Conservation (phyloP, 2,888 invertebrate species). For the Boloria euphrosyne region DNA sequence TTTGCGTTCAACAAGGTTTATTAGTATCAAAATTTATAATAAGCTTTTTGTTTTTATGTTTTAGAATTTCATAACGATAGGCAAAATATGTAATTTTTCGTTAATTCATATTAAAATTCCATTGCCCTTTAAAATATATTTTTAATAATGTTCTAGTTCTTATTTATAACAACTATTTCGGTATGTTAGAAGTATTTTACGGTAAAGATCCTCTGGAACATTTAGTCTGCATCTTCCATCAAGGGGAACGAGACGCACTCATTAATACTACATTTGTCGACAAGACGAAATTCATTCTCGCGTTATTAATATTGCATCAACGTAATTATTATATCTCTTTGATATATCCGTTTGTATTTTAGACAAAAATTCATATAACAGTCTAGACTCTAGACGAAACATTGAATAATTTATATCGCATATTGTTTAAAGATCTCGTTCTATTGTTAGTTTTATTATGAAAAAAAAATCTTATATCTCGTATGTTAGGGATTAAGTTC, state of each 20-base stretch:
- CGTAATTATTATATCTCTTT: conserved; percentile 48
- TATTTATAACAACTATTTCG: no score
- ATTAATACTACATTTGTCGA: conserved; percentile 78
- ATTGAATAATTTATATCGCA: background rate
- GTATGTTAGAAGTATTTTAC: background rate
- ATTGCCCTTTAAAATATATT: no score
- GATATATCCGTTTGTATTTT: conserved; percentile 35
- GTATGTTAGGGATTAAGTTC: background rate
- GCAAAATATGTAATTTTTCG: no score
- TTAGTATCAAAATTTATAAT: background rate
- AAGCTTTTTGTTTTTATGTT: background rate
- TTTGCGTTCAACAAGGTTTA: background rate
- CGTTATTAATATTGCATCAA: conserved; percentile 74
- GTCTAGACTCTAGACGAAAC: background rate
- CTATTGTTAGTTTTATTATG: no score
- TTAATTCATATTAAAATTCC: background rate
- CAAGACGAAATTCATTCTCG: conserved; percentile 70
- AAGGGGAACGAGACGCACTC: conserved; percentile 65
- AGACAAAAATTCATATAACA: background rate
- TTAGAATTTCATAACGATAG: background rate
- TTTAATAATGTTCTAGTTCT: no score
- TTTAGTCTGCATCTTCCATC: conserved; percentile 43
- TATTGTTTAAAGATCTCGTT: background rate
- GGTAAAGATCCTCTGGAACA: conserved; percentile 31
- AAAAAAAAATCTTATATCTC: no score